These are phyloP conservation scores for Caenorhabditis uteleia DNA, from an alignment of 2,888 invertebrate genomes.

Conservation along the genomic window DNA sequence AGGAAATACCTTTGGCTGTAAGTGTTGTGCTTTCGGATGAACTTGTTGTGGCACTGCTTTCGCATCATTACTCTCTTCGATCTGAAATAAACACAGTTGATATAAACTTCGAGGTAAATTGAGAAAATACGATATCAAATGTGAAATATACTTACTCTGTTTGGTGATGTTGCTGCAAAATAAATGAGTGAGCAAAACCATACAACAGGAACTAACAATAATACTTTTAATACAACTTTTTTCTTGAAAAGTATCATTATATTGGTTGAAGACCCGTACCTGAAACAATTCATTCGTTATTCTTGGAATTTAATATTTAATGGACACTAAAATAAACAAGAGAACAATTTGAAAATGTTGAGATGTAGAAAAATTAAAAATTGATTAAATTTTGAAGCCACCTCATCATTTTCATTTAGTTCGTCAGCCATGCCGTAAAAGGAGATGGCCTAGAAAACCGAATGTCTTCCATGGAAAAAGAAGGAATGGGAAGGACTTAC, in stretches of 20 bases:
- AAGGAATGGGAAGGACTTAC: no score
- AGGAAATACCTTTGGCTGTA: neutral
- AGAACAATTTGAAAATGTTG: no score
- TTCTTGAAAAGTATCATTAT: slow-evolving; percentile 34
- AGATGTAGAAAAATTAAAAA: no score
- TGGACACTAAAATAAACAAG: no score
- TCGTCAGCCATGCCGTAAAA: no score
- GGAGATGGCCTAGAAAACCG: no score
- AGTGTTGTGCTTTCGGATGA: neutral
- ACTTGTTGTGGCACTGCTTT: neutral
- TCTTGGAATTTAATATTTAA: no score
- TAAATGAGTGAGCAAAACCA: slow-evolving; percentile 65
- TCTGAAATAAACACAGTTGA: neutral
- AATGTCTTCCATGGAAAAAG: no score
- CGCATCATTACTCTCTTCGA: neutral
- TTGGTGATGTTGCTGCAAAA: slow-evolving; percentile 50
- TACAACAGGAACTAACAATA: slow-evolving; percentile 64
- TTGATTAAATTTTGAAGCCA: no score
- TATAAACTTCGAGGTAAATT: neutral
- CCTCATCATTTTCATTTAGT: no score
- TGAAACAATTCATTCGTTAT: no score
- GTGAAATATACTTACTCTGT: slow-evolving; percentile 13
- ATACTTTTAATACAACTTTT: slow-evolving; percentile 50
- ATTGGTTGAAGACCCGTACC: slow-evolving; percentile 23
- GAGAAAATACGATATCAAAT: neutral